Evolutionary conservation across 1,140 invertebrate species (phyloP).

Genomic region (Tenebrio molitor): DNA sequence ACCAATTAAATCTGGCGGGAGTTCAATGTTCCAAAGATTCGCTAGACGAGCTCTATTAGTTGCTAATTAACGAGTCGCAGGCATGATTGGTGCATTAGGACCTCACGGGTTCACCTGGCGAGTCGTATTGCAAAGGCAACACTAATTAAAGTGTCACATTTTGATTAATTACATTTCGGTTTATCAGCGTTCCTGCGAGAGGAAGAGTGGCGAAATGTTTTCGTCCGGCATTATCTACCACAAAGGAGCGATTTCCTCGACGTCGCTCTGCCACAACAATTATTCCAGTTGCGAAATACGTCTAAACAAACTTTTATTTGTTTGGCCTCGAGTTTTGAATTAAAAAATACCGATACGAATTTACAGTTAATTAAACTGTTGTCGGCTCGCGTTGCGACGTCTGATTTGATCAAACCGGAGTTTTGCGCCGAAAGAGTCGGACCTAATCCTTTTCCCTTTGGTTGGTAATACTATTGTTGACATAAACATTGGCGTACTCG

Average conservation of each 20-base stretch:
- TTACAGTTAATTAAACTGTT: conserved; percentile 35
- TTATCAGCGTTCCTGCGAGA: not conserved
- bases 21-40: conserved; percentile 24
- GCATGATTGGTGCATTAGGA: conserved; percentile 12
- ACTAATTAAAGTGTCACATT: conserved; percentile 14
- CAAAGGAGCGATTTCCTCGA: conserved; percentile 3
- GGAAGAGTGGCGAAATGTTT: not conserved
- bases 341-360: conserved; percentile 38
- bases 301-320: conserved; percentile 30
- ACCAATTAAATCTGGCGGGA: conserved; percentile 3
- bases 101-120: not conserved
- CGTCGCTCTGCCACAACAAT: not conserved
- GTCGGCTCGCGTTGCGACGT: conserved; percentile 3
- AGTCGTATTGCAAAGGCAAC: conserved; percentile 7
- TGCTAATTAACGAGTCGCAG: conserved; percentile 15
- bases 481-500: too few relatives aligned
- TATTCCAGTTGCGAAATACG: conserved; percentile 13
- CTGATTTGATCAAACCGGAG: conserved; percentile 18
- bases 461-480: too few relatives aligned
- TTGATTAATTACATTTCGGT: conserved; percentile 7
- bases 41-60: not conserved
- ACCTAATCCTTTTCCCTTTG: too few relatives aligned
- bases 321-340: conserved; percentile 38
- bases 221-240: conserved; percentile 1
- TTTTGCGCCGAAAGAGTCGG: not conserved